A percentile compares a stretch with the other conserved stretches of the same genome.
Conservation (phyloP, 2,888 invertebrate genomes). For the Sinopyrophorus schimmeli region DNA sequence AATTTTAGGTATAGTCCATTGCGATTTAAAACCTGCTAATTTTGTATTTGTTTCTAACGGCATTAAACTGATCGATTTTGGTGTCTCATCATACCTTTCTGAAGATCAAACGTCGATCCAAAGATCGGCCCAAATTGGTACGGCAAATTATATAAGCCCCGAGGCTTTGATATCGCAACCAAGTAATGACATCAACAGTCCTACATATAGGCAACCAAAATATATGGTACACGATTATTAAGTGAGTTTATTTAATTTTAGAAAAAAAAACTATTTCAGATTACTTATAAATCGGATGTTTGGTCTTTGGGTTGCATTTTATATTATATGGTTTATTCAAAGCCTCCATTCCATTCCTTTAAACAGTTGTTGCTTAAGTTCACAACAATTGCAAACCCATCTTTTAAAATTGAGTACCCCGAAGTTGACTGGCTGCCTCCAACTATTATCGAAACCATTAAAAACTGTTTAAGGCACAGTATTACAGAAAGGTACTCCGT, state of each 20-base stretch:
- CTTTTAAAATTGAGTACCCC: constrained; percentile 75
- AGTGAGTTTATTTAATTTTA: no score
- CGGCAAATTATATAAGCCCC: constrained; percentile 95
- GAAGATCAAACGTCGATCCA: constrained; percentile 87
- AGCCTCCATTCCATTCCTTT: constrained; percentile 90
- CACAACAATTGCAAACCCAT: constrained; percentile 75
- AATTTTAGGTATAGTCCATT: constrained; percentile 85
- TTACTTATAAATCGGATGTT: constrained; percentile 90
- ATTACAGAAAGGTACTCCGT: constrained; percentile 74
- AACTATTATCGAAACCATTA: constrained; percentile 66
- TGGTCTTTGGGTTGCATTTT: constrained; percentile 98
- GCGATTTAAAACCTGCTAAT: constrained; percentile 96
- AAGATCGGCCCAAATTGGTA: constrained; percentile 81
- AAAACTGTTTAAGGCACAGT: constrained; percentile 74
- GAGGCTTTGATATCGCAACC: constrained; percentile 79
- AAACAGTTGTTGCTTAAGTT: constrained; percentile 72
- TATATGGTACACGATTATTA: constrained; percentile 52
- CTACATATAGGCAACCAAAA: constrained; percentile 54
- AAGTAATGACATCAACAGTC: constrained; percentile 46
- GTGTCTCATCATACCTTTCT: constrained; percentile 87
- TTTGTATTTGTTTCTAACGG: constrained; percentile 85
- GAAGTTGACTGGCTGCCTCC: constrained; percentile 60
- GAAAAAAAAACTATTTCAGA: no score
- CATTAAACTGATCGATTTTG: constrained; percentile 96
- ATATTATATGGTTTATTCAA: constrained; percentile 87